Evolutionary conservation across 2,888 invertebrate genomes (phyloP), one percentile per base, ranked within the genome.

Genomic region (Leucophora obtusa): DNA sequence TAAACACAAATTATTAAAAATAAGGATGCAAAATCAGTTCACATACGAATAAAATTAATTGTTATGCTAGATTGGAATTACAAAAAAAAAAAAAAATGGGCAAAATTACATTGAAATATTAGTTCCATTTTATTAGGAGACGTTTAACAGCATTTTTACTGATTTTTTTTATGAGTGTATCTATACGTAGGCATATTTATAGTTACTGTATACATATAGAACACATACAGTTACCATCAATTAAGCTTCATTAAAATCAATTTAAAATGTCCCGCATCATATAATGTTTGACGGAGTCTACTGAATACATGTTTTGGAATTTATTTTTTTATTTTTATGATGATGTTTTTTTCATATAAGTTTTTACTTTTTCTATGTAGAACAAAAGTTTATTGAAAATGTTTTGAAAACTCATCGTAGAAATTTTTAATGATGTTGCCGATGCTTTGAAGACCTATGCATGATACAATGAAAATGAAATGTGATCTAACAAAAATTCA

Each of bases 181-280:
- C 28, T 38, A 66, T 35, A 38, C 69, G 43, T 58, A 71, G 47
- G 18, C 9, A 47, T 3, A 47, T 71, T 10, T 53, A 33, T 15
- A 15, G 56, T 56, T n/a, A n/a, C 1, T 28, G 14, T 66, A 38
- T 65, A 71, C 50, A 50, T 63, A 69, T 73, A 77, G 47, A 6
- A 82, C 89, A 84, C 85, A 88, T 85, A 90, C 90, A 85, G 76
- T 76, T 65, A 84, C 88, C 86, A 83, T 83, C 90, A 90, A 90
- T 90, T 90, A 90, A 90, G 89, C 87, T 88, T 90, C 87, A 89
- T 90, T 90, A 90, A 90, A 88, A 89, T 89, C 89, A 90, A 90
- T 90, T 90, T 81, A 81, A 89, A 90, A 87, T 88, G 85, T 89
- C 90, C 90, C 90, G 90, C 90, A 90, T 90, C 80, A 76, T 56